Percentiles rank a stretch among this genome's conserved stretches.
These are phyloP conservation scores for Ommatoiulus sabulosus DNA, from an alignment of 2,888 invertebrate species.

Conservation along the genomic window DNA sequence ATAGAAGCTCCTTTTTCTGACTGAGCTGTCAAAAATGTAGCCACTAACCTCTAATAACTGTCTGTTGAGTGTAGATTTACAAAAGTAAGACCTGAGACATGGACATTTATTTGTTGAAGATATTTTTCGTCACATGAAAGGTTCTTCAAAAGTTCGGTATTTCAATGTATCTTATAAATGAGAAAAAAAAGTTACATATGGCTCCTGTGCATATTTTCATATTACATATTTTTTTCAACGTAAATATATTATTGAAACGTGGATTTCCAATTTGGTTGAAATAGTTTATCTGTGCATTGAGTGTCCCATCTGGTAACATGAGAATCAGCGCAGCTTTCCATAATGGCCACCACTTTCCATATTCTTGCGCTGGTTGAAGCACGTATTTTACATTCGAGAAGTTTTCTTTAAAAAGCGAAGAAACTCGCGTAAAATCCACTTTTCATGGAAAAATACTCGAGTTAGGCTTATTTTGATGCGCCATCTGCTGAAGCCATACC, in stretches of 20 bases:
- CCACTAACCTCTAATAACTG: too few relatives aligned
- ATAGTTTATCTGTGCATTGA: not conserved
- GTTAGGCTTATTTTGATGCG: slow-evolving; percentile 17
- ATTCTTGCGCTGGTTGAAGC: not conserved
- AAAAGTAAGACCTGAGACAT: too few relatives aligned
- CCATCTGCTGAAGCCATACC: slow-evolving; percentile 12
- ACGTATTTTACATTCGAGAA: not conserved
- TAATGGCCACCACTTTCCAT: slow-evolving; percentile 34
- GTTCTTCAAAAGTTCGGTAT: not conserved
- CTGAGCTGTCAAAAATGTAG: too few relatives aligned
- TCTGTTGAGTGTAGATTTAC: too few relatives aligned
- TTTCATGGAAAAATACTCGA: slow-evolving; percentile 9
- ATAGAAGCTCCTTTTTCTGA: too few relatives aligned
- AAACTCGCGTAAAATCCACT: slow-evolving; percentile 19
- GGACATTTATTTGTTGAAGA: too few relatives aligned
- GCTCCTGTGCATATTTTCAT: too few relatives aligned
- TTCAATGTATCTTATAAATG: not conserved
- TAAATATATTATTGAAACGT: not conserved
- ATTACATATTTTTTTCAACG: not conserved
- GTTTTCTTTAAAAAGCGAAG: slow-evolving; percentile 11
- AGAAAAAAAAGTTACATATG: not conserved
- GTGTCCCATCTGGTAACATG: slow-evolving; percentile 9
- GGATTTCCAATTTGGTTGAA: not conserved
- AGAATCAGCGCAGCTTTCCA: not conserved
- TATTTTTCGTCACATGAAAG: not conserved